Evolutionary conservation across 2,888 invertebrate genomes (phyloP).

Genomic region (Chaetoderma sp.): DNA sequence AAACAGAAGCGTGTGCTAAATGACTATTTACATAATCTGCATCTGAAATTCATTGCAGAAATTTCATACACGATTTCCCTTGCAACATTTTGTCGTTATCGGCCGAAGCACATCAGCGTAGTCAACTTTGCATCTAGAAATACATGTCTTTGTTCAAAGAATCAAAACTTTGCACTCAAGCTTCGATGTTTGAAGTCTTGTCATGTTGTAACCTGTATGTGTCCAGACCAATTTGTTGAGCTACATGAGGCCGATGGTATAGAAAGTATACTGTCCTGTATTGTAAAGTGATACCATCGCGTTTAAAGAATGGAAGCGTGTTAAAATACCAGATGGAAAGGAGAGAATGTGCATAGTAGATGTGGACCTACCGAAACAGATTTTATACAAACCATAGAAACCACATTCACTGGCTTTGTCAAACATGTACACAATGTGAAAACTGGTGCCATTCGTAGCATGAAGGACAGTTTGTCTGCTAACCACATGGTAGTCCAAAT

Average conservation of each 20-base stretch:
- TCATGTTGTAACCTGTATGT: neutral
- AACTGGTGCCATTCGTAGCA: slow-evolving; percentile 11
- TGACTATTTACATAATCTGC: slow-evolving; percentile 23
- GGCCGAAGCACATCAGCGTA: slow-evolving; percentile 4
- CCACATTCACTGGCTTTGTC: slow-evolving; percentile 10
- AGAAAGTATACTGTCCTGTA: too few relatives aligned
- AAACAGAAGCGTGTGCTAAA: slow-evolving; percentile 23
- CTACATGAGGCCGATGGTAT: too few relatives aligned
- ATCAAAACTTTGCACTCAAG: slow-evolving; percentile 5
- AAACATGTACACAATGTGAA: slow-evolving; percentile 15
- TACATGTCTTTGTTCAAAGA: slow-evolving; percentile 5
- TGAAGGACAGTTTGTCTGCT: slow-evolving; percentile 22
- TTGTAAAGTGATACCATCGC: neutral
- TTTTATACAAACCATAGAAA: neutral
- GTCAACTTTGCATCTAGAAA: slow-evolving; percentile 5
- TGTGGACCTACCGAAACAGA: neutral
- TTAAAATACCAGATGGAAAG: neutral
- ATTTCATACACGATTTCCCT: neutral
- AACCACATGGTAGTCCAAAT: slow-evolving; percentile 29
- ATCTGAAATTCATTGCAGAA: slow-evolving; percentile 1
- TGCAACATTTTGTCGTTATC: neutral
- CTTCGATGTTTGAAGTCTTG: neutral
- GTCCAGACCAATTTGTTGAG: slow-evolving; percentile 9
- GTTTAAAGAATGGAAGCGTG: slow-evolving; percentile 3
- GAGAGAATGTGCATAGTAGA: slow-evolving; percentile 5